Conservation (phyloP, 2,113 vertebrate species). For the Albula goreensis region DNA sequence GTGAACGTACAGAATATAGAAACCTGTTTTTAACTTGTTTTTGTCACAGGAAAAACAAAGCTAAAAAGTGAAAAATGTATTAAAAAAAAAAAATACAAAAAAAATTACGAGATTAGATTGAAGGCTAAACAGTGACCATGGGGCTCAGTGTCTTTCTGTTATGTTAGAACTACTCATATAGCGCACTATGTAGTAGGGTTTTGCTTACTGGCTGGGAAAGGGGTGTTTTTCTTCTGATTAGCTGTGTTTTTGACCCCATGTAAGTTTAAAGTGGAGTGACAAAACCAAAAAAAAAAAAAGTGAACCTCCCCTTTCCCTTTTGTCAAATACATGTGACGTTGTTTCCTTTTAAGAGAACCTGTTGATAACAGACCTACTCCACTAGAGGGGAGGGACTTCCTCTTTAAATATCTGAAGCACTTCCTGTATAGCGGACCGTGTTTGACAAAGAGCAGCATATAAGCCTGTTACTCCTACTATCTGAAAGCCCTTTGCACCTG, state of each 20-base stretch:
- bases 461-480: too few relatives aligned
- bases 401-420: background rate
- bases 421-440: background rate
- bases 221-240: constrained; percentile 20
- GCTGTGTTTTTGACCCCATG: constrained; percentile 23
- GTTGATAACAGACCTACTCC: background rate
- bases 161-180: constrained; percentile 32
- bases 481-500: too few relatives aligned
- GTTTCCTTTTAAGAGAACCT: constrained; percentile 28
- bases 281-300: constrained; percentile 16
- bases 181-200: constrained; percentile 23
- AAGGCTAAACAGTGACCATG: constrained; percentile 22
- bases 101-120: background rate
- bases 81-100: background rate
- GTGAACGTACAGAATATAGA: constrained; percentile 87
- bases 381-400: too few relatives aligned
- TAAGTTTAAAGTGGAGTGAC: constrained; percentile 65
- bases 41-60: constrained; percentile 35
- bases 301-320: constrained; percentile 9
- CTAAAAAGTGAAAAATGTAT: background rate
- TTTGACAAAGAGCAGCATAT: too few relatives aligned
- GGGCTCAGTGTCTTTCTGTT: constrained; percentile 15
- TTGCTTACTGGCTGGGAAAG: constrained; percentile 8
- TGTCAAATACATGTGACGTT: background rate
- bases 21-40: constrained; percentile 60